Evolutionary conservation across 2,797 vertebrate genomes (phyloP).

Genomic region (Notolabrus celidotus): DNA sequence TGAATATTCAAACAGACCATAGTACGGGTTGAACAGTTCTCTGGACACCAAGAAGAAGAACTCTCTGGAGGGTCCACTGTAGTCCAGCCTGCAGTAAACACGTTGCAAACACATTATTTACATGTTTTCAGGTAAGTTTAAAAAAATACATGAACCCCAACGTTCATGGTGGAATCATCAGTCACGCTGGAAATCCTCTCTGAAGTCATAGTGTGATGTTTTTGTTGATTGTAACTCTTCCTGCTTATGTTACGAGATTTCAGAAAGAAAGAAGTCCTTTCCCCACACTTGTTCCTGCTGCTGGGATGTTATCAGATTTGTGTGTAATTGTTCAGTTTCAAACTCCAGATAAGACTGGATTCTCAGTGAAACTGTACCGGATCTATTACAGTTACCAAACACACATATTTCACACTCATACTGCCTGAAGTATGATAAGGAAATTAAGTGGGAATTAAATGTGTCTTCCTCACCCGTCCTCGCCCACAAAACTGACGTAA

Average conservation of each 20-base stretch:
- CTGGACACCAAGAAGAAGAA: slow-evolving; percentile 98
- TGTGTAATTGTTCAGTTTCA: slow-evolving; percentile 4
- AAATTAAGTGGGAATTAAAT: not conserved
- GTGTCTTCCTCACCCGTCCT: slow-evolving; percentile 92
- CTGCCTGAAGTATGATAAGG: not conserved
- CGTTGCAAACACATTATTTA: not conserved
- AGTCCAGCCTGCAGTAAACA: slow-evolving; percentile 89
- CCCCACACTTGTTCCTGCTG: not conserved
- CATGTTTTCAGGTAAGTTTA: not conserved
- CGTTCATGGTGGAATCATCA: no score
- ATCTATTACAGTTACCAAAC: slow-evolving; percentile 3
- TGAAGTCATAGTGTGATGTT: not conserved
- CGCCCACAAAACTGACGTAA: slow-evolving; percentile 96
- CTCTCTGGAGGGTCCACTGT: slow-evolving; percentile 97
- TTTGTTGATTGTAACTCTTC: not conserved
- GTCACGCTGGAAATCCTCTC: no score
- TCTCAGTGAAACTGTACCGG: not conserved
- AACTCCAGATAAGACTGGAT: slow-evolving; percentile 4
- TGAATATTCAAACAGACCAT: slow-evolving; percentile 98
- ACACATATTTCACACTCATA: not conserved
- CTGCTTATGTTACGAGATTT: not conserved
- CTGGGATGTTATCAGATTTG: slow-evolving; percentile 16
- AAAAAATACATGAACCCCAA: not conserved
- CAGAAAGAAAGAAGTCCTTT: not conserved
- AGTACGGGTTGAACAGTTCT: slow-evolving; percentile 98